Base-by-base conservation (phyloP, 2,888 invertebrate genomes). In the Synanthedon tipuliformis region DNA sequence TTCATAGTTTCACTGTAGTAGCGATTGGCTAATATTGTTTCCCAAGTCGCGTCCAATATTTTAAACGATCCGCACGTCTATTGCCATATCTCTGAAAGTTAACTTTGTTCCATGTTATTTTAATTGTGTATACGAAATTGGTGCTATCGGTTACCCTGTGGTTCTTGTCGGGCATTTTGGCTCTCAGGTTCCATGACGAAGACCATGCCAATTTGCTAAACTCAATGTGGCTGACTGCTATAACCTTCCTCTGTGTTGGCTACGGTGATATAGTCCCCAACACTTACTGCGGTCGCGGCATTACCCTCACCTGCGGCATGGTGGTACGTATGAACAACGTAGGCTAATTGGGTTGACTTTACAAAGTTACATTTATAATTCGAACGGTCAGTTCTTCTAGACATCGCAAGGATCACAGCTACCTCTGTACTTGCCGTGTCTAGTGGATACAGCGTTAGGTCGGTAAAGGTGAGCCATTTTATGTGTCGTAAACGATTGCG, bases 141-240 rank as follows among this genome's bases (percentile, higher is more conserved):
- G 60, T 60, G 71, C 68, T 73, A 68, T 67, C 74, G 81, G 84
- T 83, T 83, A 78, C 77, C 76, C 65, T 82, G 78, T 83, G 84
- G 84, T 84, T 82, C 84, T 87, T 82, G 86, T 85, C 73, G 87
- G 86, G 83, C 85, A 73, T 83, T 87, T 85, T 83, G 83, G 83
- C 86, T 84, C 84, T 78, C 89, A 98, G 98, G 91, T 96, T 96
- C 90, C 97, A 98, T 89, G 98, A 98, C 88, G 95, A 95, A 88
- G 96, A 97, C 89, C 98, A 98, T 90, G 97, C 96, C 81, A 98
- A 98, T 91, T 94, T 98, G 84, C 92, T 97, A 88, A 99, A 99
- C 91, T 96, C 99, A 81, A 97, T 99, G 96, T 99, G 99, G 99
- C 93, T 99, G 89, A 98, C 99, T 80, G 98, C 99, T 87, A 99